Conservation (phyloP, 2,888 invertebrate species). For the Plebejus melissa region DNA sequence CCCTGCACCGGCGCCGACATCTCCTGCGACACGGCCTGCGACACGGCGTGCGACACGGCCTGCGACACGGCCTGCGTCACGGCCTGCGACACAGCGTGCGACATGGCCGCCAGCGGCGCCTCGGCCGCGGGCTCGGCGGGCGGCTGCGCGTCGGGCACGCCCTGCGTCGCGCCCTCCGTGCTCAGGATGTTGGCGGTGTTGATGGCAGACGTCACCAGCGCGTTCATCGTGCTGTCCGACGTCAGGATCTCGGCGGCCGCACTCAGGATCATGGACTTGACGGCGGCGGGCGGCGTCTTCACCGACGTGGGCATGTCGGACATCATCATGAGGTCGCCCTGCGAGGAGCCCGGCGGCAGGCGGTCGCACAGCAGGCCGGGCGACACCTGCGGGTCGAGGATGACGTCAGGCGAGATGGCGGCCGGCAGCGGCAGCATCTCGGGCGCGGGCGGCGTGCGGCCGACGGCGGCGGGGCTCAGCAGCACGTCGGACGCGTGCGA, state of each 20-base stretch:
- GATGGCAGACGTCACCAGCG: conserved; percentile 75
- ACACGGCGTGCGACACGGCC: conserved; percentile 71
- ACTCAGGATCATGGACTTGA: conserved; percentile 87
- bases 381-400: conserved; percentile 81
- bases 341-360: conserved; percentile 45
- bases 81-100: conserved; percentile 74
- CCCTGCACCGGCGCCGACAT: conserved; percentile 83
- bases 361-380: conserved; percentile 76
- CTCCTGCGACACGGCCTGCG: conserved; percentile 71
- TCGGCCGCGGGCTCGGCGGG: conserved; percentile 57
- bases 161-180: conserved; percentile 52
- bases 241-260: conserved; percentile 85
- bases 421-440: conserved; percentile 57
- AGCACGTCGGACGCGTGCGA: conserved; percentile 62
- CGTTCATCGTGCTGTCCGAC: conserved; percentile 80
- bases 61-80: conserved; percentile 71
- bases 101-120: conserved; percentile 67
- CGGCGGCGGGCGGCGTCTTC: conserved; percentile 80
- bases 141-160: conserved; percentile 48
- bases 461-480: conserved; percentile 56
- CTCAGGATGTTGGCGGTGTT: conserved; percentile 71
- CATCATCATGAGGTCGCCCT: conserved; percentile 64
- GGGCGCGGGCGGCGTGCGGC: conserved; percentile 51
- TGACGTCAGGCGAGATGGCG: conserved; percentile 77
- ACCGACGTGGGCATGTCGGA: conserved; percentile 65